Conservation (phyloP, 2,888 invertebrate species). For the Agrotis exclamationis region DNA sequence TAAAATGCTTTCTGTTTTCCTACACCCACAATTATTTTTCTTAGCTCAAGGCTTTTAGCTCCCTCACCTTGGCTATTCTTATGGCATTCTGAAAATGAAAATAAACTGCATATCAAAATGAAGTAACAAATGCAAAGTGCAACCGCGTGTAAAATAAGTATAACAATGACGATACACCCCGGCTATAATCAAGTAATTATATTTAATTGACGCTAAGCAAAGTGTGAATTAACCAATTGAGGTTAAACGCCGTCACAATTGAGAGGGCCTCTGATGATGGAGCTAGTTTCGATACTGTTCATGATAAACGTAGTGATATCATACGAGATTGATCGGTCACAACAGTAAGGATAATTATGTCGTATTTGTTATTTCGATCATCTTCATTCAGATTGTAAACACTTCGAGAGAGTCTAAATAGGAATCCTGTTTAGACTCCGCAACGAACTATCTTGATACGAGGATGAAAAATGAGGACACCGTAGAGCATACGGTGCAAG, state of each 20-base stretch:
- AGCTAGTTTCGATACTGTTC: conserved; percentile 7
- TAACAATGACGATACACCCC: conserved; percentile 56
- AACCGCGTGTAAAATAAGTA: conserved; percentile 28
- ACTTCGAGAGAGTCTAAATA: neutral
- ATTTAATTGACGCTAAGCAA: conserved; percentile 71
- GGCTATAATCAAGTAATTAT: conserved; percentile 71
- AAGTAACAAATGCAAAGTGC: neutral
- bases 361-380: neutral
- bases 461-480: too few species aligned
- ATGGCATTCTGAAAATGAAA: neutral
- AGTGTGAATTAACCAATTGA: conserved; percentile 77
- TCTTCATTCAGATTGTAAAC: neutral
- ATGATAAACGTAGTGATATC: neutral
- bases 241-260: conserved; percentile 69
- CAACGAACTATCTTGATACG: conserved; percentile 3
- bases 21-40: neutral
- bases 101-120: neutral
- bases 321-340: conserved; percentile 9
- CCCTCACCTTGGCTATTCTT: too few species aligned
- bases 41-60: neutral
- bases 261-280: conserved; percentile 47
- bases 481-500: too few species aligned
- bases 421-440: conserved; percentile 10
- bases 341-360: neutral
- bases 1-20: too few species aligned